phyloP scores from a whole-genome alignment of 2,888 invertebrate species.

The Drosophila neotestacea region DNA sequence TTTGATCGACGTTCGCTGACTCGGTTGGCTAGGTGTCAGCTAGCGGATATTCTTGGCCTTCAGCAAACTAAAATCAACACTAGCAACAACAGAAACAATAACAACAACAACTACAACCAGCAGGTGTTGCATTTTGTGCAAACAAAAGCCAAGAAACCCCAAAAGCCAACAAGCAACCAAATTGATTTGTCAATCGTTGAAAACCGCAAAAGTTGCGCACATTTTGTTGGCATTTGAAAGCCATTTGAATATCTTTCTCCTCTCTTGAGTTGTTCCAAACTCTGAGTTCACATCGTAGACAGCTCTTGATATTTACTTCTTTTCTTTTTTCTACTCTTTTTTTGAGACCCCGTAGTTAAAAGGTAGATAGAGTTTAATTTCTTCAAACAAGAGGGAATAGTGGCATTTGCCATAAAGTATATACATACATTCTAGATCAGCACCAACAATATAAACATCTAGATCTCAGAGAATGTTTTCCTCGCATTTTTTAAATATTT shows the following conservation, averaged over 20 bases:
- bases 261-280: conserved; percentile 29
- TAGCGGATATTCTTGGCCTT: conserved; percentile 61
- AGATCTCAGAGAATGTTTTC: too few relatives aligned
- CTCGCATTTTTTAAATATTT: too few relatives aligned
- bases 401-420: too few relatives aligned
- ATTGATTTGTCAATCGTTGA: conserved; percentile 76
- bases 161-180: conserved; percentile 45
- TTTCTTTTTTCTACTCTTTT: not conserved
- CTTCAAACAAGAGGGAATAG: too few relatives aligned
- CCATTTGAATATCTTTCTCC: conserved; percentile 67
- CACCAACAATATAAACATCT: too few relatives aligned
- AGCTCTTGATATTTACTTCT: conserved; percentile 41
- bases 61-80: conserved; percentile 53
- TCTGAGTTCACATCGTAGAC: conserved; percentile 22
- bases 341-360: too few relatives aligned
- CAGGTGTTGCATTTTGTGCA: conserved; percentile 64
- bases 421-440: too few relatives aligned
- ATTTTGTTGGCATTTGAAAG: conserved; percentile 77
- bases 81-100: conserved; percentile 8
- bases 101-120: conserved; percentile 45
- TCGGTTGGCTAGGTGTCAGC: conserved; percentile 62
- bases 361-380: not conserved
- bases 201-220: conserved; percentile 74
- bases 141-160: conserved; percentile 47
- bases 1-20: conserved; percentile 72